These are phyloP conservation scores for Orthosia gracilis DNA, from an alignment of 2,888 invertebrate genomes.

Conservation along the genomic window DNA sequence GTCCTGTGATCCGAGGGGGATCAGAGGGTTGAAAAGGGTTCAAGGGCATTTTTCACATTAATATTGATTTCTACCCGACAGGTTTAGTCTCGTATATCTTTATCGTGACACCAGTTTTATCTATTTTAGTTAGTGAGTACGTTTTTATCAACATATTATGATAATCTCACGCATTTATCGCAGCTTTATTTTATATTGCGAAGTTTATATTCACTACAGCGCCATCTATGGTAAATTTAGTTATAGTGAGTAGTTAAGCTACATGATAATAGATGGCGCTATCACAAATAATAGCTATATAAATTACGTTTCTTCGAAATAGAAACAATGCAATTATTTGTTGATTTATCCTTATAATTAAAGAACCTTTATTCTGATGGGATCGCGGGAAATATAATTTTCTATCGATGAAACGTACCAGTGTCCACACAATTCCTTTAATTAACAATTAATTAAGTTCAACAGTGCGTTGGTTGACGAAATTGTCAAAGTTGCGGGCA, in stretches of 20 bases:
- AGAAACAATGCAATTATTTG: too few relatives aligned
- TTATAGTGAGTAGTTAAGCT: neutral
- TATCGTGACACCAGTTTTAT: constrained; percentile 1
- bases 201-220: neutral
- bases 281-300: neutral
- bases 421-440: too few relatives aligned
- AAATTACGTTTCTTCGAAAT: neutral
- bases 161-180: neutral
- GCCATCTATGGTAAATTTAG: constrained; percentile 22
- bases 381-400: too few relatives aligned
- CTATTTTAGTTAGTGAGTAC: neutral
- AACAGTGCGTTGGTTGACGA: too few relatives aligned
- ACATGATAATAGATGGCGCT: constrained; percentile 29
- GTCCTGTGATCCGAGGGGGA: too few relatives aligned
- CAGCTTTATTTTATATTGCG: neutral
- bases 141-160: neutral
- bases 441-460: too few relatives aligned
- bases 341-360: too few relatives aligned
- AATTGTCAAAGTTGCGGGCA: too few relatives aligned
- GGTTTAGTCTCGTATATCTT: neutral
- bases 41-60: neutral
- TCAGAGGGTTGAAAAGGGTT: constrained; percentile 5
- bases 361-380: too few relatives aligned
- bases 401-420: too few relatives aligned
- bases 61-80: neutral